Evolutionary conservation across 2,797 vertebrate species (phyloP).

Genomic region (Falco novaeseelandiae): DNA sequence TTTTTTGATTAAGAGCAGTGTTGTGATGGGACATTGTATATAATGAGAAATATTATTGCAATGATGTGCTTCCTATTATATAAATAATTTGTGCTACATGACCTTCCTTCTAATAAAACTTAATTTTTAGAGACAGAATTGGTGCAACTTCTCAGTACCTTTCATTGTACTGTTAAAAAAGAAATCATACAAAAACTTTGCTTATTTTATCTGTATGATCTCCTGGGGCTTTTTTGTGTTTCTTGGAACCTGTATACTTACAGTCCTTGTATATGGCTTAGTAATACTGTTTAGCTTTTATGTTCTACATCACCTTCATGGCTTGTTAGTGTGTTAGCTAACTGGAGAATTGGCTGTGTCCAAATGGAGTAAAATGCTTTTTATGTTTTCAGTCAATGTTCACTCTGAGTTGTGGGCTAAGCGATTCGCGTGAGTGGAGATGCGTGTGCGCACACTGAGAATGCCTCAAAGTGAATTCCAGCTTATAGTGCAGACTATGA

Average conservation of each 20-base stretch:
- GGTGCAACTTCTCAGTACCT: not conserved
- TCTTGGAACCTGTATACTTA: not conserved
- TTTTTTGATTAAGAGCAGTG: not conserved
- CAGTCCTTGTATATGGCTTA: not conserved
- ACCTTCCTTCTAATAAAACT: not conserved
- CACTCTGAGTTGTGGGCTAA: not conserved
- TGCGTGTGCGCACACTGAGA: not conserved
- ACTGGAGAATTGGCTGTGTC: not conserved
- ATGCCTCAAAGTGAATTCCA: not conserved
- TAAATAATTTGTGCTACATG: not conserved
- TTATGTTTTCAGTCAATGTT: not conserved
- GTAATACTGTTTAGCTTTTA: not conserved
- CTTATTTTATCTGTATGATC: not conserved
- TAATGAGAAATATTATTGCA: not conserved
- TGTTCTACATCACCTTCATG: accelerated
- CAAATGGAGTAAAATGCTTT: not conserved
- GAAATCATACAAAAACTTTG: not conserved
- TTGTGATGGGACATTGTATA: not conserved
- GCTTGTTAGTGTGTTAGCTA: not conserved
- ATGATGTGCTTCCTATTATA: not conserved
- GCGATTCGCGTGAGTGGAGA: not conserved
- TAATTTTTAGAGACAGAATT: not conserved
- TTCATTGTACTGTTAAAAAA: not conserved
- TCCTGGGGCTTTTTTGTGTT: not conserved
- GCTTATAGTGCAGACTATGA: not conserved